Conservation (phyloP, 1,140 invertebrate genomes). For the Limonius californicus region DNA sequence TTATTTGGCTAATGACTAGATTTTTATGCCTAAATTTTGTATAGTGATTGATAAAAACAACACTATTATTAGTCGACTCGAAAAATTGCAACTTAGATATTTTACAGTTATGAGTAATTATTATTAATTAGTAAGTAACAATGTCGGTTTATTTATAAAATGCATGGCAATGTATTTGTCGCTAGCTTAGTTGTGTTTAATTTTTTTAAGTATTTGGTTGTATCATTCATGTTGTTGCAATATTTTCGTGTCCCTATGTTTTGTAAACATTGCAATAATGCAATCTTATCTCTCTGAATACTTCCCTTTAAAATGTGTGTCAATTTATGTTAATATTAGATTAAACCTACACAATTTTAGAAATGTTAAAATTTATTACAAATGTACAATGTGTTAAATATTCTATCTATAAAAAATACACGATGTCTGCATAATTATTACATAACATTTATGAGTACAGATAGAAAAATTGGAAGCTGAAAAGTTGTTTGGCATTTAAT, state of each 20-base stretch:
- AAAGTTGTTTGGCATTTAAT: too few relatives aligned
- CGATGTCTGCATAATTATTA: too few relatives aligned
- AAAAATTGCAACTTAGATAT: background rate
- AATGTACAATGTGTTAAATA: background rate
- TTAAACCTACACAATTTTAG: background rate
- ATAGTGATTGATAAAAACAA: slow-evolving; percentile 4
- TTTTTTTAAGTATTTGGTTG: background rate
- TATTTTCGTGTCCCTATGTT: slow-evolving; percentile 13
- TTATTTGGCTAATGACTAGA: slow-evolving; percentile 45
- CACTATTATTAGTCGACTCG: slow-evolving; percentile 3
- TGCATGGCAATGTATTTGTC: slow-evolving; percentile 26
- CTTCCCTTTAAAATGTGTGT: background rate
- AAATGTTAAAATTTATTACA: background rate
- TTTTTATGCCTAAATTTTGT: slow-evolving; percentile 21
- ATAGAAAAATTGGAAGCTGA: too few relatives aligned
- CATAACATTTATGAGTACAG: too few relatives aligned
- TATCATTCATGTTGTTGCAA: slow-evolving; percentile 13
- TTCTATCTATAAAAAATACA: too few relatives aligned
- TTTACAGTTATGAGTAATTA: background rate
- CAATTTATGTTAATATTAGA: background rate
- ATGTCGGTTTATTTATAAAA: background rate
- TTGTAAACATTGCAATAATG: background rate
- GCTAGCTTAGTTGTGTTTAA: slow-evolving; percentile 29
- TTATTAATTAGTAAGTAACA: background rate
- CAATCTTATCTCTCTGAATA: background rate